A percentile compares a stretch with the other conserved stretches of the same genome.
Conservation (phyloP, 2,888 invertebrate species). For the Drosophila ezoana region DNA sequence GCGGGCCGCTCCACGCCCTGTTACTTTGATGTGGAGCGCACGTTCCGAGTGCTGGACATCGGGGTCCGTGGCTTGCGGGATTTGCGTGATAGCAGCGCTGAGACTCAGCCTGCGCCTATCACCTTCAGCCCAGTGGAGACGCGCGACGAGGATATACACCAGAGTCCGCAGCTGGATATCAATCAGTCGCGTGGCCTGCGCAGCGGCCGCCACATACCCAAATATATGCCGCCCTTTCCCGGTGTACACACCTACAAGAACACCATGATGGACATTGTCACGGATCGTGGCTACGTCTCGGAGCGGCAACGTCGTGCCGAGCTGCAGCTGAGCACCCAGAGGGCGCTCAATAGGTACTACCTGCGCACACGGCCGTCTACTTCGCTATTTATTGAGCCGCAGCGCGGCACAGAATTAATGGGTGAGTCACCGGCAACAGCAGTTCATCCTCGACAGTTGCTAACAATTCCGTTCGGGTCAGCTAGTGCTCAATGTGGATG, state of each 20-base stretch:
- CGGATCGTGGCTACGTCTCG: background rate
- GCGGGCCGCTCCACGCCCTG: conserved; percentile 42
- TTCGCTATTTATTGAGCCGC: conserved; percentile 7
- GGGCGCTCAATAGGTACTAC: conserved; percentile 35
- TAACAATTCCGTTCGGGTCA: background rate
- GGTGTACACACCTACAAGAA: conserved; percentile 40
- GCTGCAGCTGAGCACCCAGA: background rate
- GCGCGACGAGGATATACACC: conserved; percentile 24
- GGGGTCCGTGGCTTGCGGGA: background rate
- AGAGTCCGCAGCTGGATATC: background rate
- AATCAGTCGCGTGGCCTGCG: conserved; percentile 3
- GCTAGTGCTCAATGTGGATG: conserved; percentile 3
- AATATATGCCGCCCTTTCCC: conserved; percentile 47
- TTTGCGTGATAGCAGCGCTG: background rate
- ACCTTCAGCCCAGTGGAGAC: background rate
- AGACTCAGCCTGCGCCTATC: background rate
- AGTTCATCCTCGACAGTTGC: background rate
- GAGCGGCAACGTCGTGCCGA: conserved; percentile 20
- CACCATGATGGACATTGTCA: conserved; percentile 10
- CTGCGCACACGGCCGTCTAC: background rate
- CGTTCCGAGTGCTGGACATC: conserved; percentile 34
- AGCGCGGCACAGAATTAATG: background rate
- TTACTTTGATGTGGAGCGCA: conserved; percentile 54
- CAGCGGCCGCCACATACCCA: conserved; percentile 40
- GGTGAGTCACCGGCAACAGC: conserved; percentile 5